Conservation (phyloP, 2,888 invertebrate genomes). For the Nomada hirtipes region DNA sequence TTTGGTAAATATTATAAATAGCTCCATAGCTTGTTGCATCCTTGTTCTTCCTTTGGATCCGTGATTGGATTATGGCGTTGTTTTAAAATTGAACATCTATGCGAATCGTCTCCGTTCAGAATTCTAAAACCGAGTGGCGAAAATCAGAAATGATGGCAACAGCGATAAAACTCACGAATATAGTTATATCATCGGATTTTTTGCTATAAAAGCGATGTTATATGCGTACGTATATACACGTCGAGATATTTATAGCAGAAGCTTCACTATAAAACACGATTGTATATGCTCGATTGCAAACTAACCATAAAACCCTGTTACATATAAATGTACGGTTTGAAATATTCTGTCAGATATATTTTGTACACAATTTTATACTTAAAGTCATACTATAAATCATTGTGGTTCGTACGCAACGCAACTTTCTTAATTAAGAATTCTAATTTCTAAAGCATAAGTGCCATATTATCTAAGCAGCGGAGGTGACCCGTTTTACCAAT, state of each 20-base stretch:
- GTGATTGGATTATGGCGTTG: not conserved
- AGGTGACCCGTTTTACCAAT: no score
- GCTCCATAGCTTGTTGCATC: no score
- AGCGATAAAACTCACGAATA: constrained; percentile 9
- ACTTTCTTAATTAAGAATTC: no score
- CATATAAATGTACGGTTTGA: no score
- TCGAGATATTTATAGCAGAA: not conserved
- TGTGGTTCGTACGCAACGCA: not conserved
- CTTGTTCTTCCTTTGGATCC: no score
- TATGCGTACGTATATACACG: not conserved
- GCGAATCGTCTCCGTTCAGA: not conserved
- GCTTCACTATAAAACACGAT: not conserved
- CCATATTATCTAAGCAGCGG: no score
- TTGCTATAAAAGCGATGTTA: constrained; percentile 5
- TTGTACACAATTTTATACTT: constrained; percentile 4
- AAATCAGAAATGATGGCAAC: constrained; percentile 13
- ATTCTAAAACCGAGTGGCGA: not conserved
- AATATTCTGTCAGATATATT: not conserved
- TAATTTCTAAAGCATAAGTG: no score
- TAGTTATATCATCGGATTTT: not conserved
- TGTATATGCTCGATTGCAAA: not conserved
- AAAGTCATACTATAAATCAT: not conserved
- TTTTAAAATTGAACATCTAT: not conserved
- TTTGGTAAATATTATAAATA: no score
- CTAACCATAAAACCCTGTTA: not conserved